These are phyloP conservation scores for Gopherus flavomarginatus DNA, from an alignment of 2,113 vertebrate species.

Conservation along the genomic window DNA sequence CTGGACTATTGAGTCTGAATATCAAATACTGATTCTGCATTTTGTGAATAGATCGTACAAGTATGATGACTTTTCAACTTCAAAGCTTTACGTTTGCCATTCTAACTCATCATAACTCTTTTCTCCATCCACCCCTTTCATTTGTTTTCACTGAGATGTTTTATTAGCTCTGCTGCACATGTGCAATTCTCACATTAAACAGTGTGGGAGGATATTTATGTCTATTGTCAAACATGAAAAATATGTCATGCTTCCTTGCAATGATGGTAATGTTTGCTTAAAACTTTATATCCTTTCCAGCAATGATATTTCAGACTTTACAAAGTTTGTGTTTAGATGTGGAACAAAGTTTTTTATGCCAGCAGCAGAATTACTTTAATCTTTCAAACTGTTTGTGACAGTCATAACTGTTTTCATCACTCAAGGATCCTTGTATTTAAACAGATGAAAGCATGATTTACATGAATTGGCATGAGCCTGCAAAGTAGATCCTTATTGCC, in stretches of 20 bases:
- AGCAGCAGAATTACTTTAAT: conserved; percentile 73
- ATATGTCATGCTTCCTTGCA: conserved; percentile 54
- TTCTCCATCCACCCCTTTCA: conserved; percentile 27
- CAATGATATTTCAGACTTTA: conserved; percentile 48
- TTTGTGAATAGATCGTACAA: conserved; percentile 29
- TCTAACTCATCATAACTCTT: conserved; percentile 2
- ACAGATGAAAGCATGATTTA: conserved; percentile 71
- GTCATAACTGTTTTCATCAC: conserved; percentile 73
- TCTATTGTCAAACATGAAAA: conserved; percentile 63
- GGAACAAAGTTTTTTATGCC: conserved; percentile 44
- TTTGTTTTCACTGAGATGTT: conserved; percentile 66
- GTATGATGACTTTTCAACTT: conserved; percentile 48
- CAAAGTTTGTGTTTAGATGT: conserved; percentile 57
- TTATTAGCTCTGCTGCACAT: conserved; percentile 55
- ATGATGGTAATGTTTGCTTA: conserved; percentile 52
- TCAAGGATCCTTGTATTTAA: conserved; percentile 61
- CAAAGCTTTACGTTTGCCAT: conserved; percentile 53
- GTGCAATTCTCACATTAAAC: conserved; percentile 57
- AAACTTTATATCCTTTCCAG: conserved; percentile 61
- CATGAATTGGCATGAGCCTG: conserved; percentile 46
- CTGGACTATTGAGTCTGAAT: background rate
- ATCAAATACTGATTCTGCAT: conserved; percentile 23
- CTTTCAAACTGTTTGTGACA: conserved; percentile 74
- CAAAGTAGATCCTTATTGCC: conserved; percentile 49
- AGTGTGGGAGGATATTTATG: conserved; percentile 71